A percentile compares a stretch with the other conserved stretches of the same genome.
Evolutionary conservation across 1,140 invertebrate genomes (phyloP).

Genomic region (Laupala kohalensis): DNA sequence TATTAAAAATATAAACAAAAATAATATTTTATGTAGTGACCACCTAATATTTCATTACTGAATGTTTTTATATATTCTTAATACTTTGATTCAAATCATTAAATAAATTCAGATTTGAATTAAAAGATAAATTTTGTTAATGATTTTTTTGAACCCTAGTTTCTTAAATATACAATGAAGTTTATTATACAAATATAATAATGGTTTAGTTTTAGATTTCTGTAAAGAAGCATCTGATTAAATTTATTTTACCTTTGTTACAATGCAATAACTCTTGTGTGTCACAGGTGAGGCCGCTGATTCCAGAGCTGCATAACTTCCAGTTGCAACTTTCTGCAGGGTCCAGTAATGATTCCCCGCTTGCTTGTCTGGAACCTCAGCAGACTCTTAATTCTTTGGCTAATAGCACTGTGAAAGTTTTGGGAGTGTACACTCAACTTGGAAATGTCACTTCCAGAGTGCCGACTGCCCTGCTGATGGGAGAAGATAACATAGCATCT

Average conservation of each 20-base stretch:
- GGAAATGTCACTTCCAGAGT: constrained; percentile 33
- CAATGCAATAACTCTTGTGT: background rate
- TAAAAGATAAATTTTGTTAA: no score
- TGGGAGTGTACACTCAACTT: constrained; percentile 33
- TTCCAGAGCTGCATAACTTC: constrained; percentile 35
- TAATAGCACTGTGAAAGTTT: constrained; percentile 32
- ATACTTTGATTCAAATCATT: no score
- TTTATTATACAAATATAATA: background rate
- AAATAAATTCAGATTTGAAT: no score
- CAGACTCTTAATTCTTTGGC: constrained; percentile 26
- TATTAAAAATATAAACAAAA: no score
- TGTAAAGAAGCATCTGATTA: no score
- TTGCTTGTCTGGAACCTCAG: constrained; percentile 27
- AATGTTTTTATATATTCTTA: no score
- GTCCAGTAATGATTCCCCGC: constrained; percentile 28
- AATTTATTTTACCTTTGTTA: background rate
- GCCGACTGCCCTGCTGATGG: constrained; percentile 32
- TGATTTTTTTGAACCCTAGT: no score
- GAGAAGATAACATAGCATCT: constrained; percentile 32
- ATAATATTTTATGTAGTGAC: no score
- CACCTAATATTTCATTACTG: no score
- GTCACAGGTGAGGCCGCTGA: constrained; percentile 43
- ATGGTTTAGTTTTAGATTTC: no score
- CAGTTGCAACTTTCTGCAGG: constrained; percentile 22
- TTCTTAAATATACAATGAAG: no score